Conservation (phyloP, 2,888 invertebrate species). For the Gastracanthus pulcherrimus region DNA sequence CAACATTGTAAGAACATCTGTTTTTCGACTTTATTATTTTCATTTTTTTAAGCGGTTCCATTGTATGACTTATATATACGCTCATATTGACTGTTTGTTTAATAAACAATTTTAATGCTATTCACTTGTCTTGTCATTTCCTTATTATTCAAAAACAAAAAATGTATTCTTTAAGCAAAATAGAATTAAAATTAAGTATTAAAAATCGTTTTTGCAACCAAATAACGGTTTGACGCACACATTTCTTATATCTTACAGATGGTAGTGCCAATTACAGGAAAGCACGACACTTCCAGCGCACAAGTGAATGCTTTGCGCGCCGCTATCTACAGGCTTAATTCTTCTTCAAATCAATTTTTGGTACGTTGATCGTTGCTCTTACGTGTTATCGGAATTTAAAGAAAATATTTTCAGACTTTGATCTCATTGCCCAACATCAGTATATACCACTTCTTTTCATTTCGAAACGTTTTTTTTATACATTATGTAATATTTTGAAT, state of each 20-base stretch:
- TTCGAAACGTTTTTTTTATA: no score
- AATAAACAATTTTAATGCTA: slow-evolving; percentile 44
- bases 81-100: slow-evolving; percentile 13
- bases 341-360: slow-evolving; percentile 69
- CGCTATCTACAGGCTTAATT: slow-evolving; percentile 68
- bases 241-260: slow-evolving; percentile 64
- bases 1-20: background rate
- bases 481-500: slow-evolving; percentile 24
- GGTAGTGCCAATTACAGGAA: slow-evolving; percentile 64
- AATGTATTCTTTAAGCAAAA: slow-evolving; percentile 10
- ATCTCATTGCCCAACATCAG: background rate
- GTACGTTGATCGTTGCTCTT: slow-evolving; percentile 62
- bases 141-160: background rate
- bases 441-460: background rate
- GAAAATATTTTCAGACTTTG: background rate
- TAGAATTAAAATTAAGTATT: background rate
- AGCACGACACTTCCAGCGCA: slow-evolving; percentile 64
- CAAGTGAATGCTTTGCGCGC: slow-evolving; percentile 65
- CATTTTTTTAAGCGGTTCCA: slow-evolving; percentile 16
- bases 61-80: slow-evolving; percentile 3
- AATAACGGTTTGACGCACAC: background rate
- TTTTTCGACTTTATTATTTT: slow-evolving; percentile 16
- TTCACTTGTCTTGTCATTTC: slow-evolving; percentile 45
- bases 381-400: background rate
- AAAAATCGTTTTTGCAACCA: background rate